Evolutionary conservation across 2,888 invertebrate species (phyloP), one percentile per base, ranked within the genome.

Genomic region (Helobdella robusta): DNA sequence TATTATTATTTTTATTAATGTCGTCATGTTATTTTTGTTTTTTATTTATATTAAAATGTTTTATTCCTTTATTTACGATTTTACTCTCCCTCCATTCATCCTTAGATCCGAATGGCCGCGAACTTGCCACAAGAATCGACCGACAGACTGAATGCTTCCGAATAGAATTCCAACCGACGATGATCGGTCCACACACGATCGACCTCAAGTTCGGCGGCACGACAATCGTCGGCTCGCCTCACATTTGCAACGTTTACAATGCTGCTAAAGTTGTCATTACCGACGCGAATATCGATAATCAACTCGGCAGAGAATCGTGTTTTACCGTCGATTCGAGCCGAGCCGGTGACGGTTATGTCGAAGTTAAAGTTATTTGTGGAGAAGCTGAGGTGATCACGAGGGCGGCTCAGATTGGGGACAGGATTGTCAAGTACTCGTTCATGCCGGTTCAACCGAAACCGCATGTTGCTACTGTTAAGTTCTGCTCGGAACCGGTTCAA

Each of bases 161-260:
- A 20, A 44, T 69, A 1, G 68, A 86, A 32, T 93, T 91, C 77
- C 85, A 87, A 0, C 92, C 94, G 0, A 85, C 85, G 68, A 88
- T 88, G 72, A 92, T 93, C 23, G 95, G 94, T 74, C 71, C 73
- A 70, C 93, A 97, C 81, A 84, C 91, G 69, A 87, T 97, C 74
- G 92, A 93, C 81, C 91, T 93, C 25, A 89, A 90, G 77, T 92
- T 92, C 78, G 92, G 91, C 78, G 89, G 88, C 54, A 64, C 90
- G 70, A 87, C 89, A 62, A 87, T 93, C 2, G 87, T 87, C 67
- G 92, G 92, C 1, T 91, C 91, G 25, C 94, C 94, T 0, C 92
- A 91, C 79, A 88, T 88, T 25, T 93, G 93, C 79, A 91, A 93
- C 77, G 90, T 92, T 44, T 94, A 92, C 73, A 92, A 94, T 77